Percentiles rank a stretch among this genome's conserved stretches.
These are phyloP conservation scores for Drosophila lacicola DNA, from an alignment of 2,888 invertebrate genomes.

Conservation along the genomic window DNA sequence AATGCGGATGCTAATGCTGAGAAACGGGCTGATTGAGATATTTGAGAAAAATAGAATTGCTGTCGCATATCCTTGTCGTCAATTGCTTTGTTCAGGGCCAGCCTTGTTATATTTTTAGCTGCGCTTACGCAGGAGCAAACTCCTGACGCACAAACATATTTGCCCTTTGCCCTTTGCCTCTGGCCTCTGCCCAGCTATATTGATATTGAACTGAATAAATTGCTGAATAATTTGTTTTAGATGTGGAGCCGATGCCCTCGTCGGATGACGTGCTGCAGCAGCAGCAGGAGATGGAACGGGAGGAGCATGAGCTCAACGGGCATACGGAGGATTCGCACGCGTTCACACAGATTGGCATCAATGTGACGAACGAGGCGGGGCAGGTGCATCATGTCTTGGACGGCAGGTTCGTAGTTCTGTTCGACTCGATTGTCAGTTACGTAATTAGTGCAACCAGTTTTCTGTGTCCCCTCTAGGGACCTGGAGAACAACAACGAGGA, in stretches of 20 bases:
- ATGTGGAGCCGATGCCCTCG: constrained; percentile 83
- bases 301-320: constrained; percentile 65
- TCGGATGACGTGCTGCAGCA: constrained; percentile 71
- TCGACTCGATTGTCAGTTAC: constrained; percentile 68
- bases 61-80: constrained; percentile 21
- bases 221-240: constrained; percentile 30
- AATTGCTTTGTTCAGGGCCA: constrained; percentile 42
- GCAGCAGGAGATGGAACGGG: constrained; percentile 27
- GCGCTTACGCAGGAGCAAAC: constrained; percentile 24
- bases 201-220: background rate
- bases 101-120: constrained; percentile 44
- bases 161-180: constrained; percentile 24
- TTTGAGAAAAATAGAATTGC: constrained; percentile 28
- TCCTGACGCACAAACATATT: constrained; percentile 49
- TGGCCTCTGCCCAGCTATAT: constrained; percentile 17
- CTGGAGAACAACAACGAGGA: constrained; percentile 83
- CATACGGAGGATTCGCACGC: constrained; percentile 51
- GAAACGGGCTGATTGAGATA: constrained; percentile 8
- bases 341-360: constrained; percentile 83
- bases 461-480: constrained; percentile 75
- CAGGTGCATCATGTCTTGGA: constrained; percentile 82
- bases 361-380: constrained; percentile 84
- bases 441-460: constrained; percentile 82
- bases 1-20: constrained; percentile 6
- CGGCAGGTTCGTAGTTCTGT: constrained; percentile 81